phyloP scores from a whole-genome alignment of 2,113 vertebrate species.

The Megaceryle maxima region DNA sequence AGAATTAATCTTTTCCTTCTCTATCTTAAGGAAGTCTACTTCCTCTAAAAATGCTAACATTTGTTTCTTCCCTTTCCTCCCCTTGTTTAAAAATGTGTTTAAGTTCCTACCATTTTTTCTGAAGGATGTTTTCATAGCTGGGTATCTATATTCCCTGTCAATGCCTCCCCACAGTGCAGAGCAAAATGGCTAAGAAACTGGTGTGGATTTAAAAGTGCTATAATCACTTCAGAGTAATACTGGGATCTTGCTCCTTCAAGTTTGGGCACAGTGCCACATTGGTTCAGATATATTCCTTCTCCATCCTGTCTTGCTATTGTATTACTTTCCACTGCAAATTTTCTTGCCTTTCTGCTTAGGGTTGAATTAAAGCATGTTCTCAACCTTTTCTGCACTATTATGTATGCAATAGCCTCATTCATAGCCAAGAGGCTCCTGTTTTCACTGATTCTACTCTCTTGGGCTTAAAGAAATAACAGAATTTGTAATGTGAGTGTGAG shows the following conservation, averaged over 20 bases:
- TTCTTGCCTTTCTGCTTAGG: not conserved
- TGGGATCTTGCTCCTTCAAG: not conserved
- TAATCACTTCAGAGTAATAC: not conserved
- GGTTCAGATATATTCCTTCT: not conserved
- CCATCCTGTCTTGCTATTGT: not conserved
- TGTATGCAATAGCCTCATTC: not conserved
- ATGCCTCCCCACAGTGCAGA: not conserved
- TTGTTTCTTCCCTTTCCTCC: not conserved
- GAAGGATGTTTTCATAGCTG: not conserved
- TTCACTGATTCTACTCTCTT: not conserved
- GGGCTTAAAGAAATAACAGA: not conserved
- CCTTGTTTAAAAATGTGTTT: not conserved
- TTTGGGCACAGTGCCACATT: not conserved
- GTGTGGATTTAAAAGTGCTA: not conserved
- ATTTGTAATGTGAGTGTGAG: not conserved
- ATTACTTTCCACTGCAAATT: not conserved
- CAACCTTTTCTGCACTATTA: not conserved
- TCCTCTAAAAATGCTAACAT: not conserved
- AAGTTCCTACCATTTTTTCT: not conserved
- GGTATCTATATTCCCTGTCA: not conserved
- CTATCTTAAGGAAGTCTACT: not conserved
- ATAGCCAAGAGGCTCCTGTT: not conserved
- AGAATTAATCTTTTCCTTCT: not conserved
- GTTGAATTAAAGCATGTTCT: not conserved
- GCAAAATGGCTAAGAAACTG: not conserved